Conservation (phyloP, 2,113 vertebrate genomes). For the Noturus placidus region DNA sequence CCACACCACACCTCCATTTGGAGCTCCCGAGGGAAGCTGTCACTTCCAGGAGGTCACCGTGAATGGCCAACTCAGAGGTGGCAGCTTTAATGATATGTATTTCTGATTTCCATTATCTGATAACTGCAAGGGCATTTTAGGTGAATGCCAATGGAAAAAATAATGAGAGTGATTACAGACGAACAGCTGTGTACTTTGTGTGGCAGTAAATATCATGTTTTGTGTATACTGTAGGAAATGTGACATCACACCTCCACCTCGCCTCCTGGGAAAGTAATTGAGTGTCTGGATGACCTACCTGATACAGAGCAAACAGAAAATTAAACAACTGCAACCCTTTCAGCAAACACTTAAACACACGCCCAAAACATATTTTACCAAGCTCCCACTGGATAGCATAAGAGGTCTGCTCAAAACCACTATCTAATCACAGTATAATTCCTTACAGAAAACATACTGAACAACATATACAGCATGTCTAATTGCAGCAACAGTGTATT, state of each 20-base stretch:
- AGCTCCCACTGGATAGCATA: neutral
- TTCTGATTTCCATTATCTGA: neutral
- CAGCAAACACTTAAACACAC: neutral
- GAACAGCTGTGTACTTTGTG: neutral
- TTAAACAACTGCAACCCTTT: neutral
- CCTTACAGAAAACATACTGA: neutral
- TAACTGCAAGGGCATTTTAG: neutral
- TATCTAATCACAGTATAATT: constrained; percentile 2
- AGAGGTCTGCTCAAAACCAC: neutral
- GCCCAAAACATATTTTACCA: neutral
- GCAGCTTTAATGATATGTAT: neutral
- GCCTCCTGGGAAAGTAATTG: constrained; percentile 3
- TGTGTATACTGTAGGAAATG: constrained; percentile 7
- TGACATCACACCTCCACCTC: constrained; percentile 1
- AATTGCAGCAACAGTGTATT: constrained; percentile 27
- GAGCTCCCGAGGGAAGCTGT: neutral
- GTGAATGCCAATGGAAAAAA: neutral
- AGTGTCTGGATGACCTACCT: neutral
- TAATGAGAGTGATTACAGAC: neutral
- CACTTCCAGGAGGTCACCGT: constrained; percentile 17
- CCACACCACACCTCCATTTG: constrained; percentile 31
- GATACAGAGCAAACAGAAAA: neutral
- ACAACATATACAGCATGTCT: neutral
- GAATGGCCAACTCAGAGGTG: neutral
- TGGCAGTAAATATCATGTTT: constrained; percentile 13